phyloP scores from a whole-genome alignment of 2,888 invertebrate species.

The Metallyticus violacea region DNA sequence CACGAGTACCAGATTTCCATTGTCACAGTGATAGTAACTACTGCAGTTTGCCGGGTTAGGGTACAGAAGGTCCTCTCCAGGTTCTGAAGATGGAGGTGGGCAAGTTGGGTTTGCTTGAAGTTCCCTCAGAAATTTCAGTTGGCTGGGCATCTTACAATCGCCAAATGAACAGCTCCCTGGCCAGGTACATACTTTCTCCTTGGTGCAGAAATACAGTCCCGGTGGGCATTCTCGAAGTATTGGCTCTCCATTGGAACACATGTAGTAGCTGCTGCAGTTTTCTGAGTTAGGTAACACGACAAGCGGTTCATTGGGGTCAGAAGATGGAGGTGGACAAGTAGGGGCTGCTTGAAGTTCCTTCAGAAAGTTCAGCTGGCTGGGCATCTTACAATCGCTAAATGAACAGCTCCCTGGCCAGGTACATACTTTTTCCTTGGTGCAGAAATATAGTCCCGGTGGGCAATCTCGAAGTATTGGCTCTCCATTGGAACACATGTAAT shows the following conservation, averaged over 20 bases:
- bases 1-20: conserved; percentile 49
- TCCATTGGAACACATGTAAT: conserved; percentile 52
- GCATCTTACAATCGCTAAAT: background rate
- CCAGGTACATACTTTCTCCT: background rate
- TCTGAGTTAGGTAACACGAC: conserved; percentile 43
- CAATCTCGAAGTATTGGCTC: conserved; percentile 51
- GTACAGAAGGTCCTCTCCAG: conserved; percentile 32
- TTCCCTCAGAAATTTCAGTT: background rate
- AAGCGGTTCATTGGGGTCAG: background rate
- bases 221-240: conserved; percentile 50
- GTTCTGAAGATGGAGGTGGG: background rate
- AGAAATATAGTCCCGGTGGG: conserved; percentile 36
- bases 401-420: background rate
- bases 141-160: background rate
- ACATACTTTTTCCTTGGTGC: background rate
- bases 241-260: conserved; percentile 50
- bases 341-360: background rate
- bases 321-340: background rate
- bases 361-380: too few relatives aligned
- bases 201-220: background rate
- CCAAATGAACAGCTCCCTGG: background rate
- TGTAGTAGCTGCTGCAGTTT: conserved; percentile 50
- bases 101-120: background rate
- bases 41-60: conserved; percentile 47
- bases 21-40: conserved; percentile 52